Percentiles rank a stretch among this genome's conserved stretches.
Conservation (phyloP, 2,888 invertebrate species). For the Drosophila paracracens region DNA sequence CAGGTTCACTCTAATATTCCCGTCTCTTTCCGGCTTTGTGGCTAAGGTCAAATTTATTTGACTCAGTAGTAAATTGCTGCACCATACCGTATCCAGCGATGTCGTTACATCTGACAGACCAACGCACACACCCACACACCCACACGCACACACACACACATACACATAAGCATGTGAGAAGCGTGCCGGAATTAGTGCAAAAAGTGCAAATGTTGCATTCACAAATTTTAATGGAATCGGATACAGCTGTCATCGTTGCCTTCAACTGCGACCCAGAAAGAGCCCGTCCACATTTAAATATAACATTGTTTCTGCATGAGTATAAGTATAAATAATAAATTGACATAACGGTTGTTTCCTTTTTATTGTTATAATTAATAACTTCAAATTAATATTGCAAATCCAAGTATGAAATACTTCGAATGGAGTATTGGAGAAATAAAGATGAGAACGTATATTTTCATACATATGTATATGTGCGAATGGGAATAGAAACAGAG, state of each 20-base stretch:
- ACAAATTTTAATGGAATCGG: slow-evolving; percentile 74
- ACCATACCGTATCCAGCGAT: slow-evolving; percentile 58
- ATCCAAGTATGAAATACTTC: not conserved
- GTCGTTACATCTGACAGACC: slow-evolving; percentile 72
- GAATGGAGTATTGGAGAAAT: not conserved
- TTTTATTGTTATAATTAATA: not conserved
- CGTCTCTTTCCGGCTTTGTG: slow-evolving; percentile 53
- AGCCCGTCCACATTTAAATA: slow-evolving; percentile 34
- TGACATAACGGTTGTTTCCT: not conserved
- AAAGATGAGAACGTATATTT: not conserved
- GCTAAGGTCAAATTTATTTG: slow-evolving; percentile 81
- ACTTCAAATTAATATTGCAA: not conserved
- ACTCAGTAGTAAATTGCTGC: slow-evolving; percentile 77
- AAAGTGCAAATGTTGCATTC: slow-evolving; percentile 79
- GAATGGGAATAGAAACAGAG: too few relatives aligned
- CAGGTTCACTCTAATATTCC: slow-evolving; percentile 1
- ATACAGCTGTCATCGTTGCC: slow-evolving; percentile 28
- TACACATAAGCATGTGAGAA: slow-evolving; percentile 10
- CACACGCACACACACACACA: slow-evolving; percentile 20
- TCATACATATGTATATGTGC: not conserved
- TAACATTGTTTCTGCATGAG: not conserved
- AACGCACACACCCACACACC: slow-evolving; percentile 23
- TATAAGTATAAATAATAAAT: not conserved
- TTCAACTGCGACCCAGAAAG: slow-evolving; percentile 21
- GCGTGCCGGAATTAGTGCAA: slow-evolving; percentile 67